phyloP scores from a whole-genome alignment of 1,140 invertebrate species.

The Ylistrum balloti region DNA sequence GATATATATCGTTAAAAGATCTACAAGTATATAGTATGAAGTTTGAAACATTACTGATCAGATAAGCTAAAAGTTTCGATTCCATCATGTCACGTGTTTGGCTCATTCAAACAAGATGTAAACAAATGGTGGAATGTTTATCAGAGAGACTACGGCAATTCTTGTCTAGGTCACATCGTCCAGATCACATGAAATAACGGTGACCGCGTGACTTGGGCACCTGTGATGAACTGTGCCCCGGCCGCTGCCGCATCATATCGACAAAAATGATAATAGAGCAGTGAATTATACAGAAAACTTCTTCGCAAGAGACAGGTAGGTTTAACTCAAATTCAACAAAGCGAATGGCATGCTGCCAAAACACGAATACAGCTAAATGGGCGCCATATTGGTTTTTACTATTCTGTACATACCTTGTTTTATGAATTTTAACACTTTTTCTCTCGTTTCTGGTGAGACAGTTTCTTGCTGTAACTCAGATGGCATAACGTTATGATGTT shows the following conservation, averaged over 20 bases:
- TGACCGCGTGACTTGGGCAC: constrained; percentile 13
- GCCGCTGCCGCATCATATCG: constrained; percentile 9
- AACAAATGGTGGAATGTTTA: neutral
- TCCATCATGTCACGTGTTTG: too few relatives aligned
- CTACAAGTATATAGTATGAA: too few relatives aligned
- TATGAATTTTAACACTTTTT: constrained; percentile 40
- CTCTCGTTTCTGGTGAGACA: constrained; percentile 21
- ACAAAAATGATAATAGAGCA: neutral
- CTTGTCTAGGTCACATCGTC: constrained; percentile 4
- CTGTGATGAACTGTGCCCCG: neutral
- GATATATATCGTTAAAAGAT: too few relatives aligned
- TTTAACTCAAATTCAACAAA: neutral
- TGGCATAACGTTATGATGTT: constrained; percentile 16
- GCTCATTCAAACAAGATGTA: constrained; percentile 1
- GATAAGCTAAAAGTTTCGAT: too few relatives aligned
- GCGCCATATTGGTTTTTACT: constrained; percentile 24
- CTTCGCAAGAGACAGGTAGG: neutral
- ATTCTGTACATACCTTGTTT: constrained; percentile 33
- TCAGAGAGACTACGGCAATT: neutral
- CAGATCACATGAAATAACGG: constrained; percentile 20
- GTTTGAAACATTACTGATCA: too few relatives aligned
- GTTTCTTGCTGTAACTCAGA: constrained; percentile 21
- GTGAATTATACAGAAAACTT: neutral
- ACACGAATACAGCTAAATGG: constrained; percentile 38
- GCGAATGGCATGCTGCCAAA: neutral